Base-by-base conservation (phyloP, 2,797 vertebrate species). In the Megalops cyprinoides region DNA sequence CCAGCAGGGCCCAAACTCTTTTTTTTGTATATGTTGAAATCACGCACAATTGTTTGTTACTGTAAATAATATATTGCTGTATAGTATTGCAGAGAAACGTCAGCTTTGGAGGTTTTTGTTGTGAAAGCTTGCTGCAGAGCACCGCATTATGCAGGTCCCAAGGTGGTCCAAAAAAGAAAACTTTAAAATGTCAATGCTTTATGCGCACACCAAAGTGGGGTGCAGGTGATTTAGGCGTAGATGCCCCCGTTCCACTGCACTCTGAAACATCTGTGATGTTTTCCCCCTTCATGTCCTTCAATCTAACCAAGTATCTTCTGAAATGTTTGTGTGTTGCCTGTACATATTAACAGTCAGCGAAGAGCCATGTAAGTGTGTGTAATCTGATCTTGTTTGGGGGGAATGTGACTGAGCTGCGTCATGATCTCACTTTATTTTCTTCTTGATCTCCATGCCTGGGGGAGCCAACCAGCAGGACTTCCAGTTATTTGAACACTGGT, bases 31-130 rank as follows among this genome's bases (percentile, higher is more conserved):
- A 87, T 86, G 51, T 85, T 84, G 55, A 91, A 67, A 83, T 91
- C 84, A 87, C 82, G 85, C 91, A 92, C 92, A 93, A 85, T 76
- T 9, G 78, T 81, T 65, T 78, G 8, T 42, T 44, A 77, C 75
- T 74, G 65, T 82, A 60, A 77, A 82, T 78, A 20, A 74, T 85
- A 77, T 78, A 74, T 77, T 75, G 46, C 77, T 12, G 6, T 14
- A 42, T n/a, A 67, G 74, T 83, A 75, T 84, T 78, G 51, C 77
- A 84, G 82, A 84, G 60, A 76, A 79, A 81, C 31, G 84, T 85
- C 86, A 85, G 82, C 84, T 90, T 87, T 76, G 60, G 75, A 82
- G n/a, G n/a, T n/a, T 81, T 58, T 84, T 84, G 78, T 81, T 69
- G 69, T 82, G 49, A 73, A 56, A 78, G 71, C 48, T 76, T 62